These are phyloP conservation scores for Villa cingulata DNA, from an alignment of 2,888 invertebrate genomes.

Conservation along the genomic window DNA sequence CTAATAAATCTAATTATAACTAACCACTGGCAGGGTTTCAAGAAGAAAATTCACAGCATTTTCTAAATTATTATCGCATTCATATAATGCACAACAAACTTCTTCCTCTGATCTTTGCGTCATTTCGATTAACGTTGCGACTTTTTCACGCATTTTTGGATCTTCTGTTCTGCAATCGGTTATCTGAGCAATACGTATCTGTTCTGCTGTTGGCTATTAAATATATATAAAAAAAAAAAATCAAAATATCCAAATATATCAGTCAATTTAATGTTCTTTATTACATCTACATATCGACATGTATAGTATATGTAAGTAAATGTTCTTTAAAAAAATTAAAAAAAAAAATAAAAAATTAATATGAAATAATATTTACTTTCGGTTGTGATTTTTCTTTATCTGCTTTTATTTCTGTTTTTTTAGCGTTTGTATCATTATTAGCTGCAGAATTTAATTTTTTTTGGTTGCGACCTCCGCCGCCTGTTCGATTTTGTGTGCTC, in stretches of 20 bases:
- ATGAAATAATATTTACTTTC: constrained; percentile 26
- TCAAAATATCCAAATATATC: background rate
- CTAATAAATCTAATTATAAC: constrained; percentile 9
- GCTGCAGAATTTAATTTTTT: constrained; percentile 32
- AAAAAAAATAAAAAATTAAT: background rate
- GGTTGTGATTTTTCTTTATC: constrained; percentile 45
- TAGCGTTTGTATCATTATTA: constrained; percentile 34
- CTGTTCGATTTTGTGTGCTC: constrained; percentile 38
- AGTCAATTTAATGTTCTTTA: too few species aligned
- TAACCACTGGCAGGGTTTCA: constrained; percentile 34
- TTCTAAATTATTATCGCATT: constrained; percentile 79
- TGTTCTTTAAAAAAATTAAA: background rate
- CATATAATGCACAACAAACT: constrained; percentile 82
- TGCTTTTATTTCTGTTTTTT: constrained; percentile 44
- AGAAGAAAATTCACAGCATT: constrained; percentile 42
- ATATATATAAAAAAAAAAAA: constrained; percentile 2
- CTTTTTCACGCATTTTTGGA: constrained; percentile 51
- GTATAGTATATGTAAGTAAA: too few species aligned
- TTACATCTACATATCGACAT: too few species aligned
- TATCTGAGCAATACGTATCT: constrained; percentile 71
- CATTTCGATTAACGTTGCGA: constrained; percentile 77
- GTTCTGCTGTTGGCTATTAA: constrained; percentile 63
- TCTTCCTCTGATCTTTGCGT: constrained; percentile 82
- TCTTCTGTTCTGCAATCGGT: constrained; percentile 52
- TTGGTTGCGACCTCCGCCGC: constrained; percentile 33